Base-by-base conservation (phyloP, 2,797 vertebrate species). In the Sardinella longiceps region DNA sequence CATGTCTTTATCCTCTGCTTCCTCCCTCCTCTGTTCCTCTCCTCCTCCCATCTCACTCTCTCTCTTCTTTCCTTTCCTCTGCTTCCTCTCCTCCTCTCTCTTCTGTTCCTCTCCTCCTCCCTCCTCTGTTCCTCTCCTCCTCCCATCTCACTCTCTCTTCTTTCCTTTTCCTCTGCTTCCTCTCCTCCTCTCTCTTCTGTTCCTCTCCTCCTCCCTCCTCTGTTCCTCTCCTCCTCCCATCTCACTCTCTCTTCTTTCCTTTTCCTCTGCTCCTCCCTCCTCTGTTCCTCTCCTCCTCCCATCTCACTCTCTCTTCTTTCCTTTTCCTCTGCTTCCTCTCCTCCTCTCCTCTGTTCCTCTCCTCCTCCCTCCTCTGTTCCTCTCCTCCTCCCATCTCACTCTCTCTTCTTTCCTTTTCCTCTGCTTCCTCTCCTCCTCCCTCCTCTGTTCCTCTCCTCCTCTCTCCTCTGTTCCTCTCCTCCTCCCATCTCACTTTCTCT, bases 191-290 rank as follows among this genome's bases (percentile, higher is more conserved):
- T 88, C 85, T 89, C 85, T 0, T 90, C 60, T 80, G n/a, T n/a
- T n/a, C n/a, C n/a, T n/a, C n/a, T n/a, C n/a, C n/a, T n/a, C 91
- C 91, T 90, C 87, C 2, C 91, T 90, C 12, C 90, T 91, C n/a
- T 5, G n/a, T 6, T 9, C n/a, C 11, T 12, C 11, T 15, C 20
- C 11, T 12, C 51, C 11, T 4, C 11, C 20, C 10, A 2, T 20
- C 51, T 12, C 11, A 6, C 20, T 81, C 87, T 91, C 0, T 92
- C 92, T 20, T 91, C 93, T 39, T 90, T 87, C 28, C 92, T 90
- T n/a, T 85, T 82, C 33, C 77, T 56, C 74, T 81, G 86, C 89
- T 90, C 91, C 45, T 45, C 83, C 28, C 53, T 77, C 80, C 48
- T 80, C 51, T 70, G 50, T 74, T 74, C 33, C 45, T 12, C 14